Evolutionary conservation across 1,140 invertebrate species (phyloP), one percentile per base, ranked within the genome.

Genomic region (Oscheius sp.): DNA sequence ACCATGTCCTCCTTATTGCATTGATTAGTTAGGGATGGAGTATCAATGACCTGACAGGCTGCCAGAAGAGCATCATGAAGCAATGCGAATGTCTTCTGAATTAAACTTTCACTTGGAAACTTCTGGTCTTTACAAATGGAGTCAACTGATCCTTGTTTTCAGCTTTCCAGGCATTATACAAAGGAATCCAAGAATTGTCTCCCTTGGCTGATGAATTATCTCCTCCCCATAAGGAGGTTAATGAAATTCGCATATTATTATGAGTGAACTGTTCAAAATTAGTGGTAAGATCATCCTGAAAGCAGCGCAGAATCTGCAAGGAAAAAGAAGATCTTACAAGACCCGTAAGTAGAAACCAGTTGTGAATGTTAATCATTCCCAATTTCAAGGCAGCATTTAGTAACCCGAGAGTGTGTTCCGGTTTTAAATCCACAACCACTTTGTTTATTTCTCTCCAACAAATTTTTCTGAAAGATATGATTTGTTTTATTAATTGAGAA

Each of bases 291-390:
- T 75, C 63, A 42, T 79, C 78, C 46, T 74, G 32, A 32, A 69
- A 42, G 13, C 26, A 28, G 3, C 34, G 13, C 20, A 76, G 2
- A 35, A 69, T 13, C 18, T 34, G 67, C 23, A 38, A 65, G n/a
- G n/a, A 65, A 38, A 23, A 28, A 7, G n/a, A 46, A 7, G 66
- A 23, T 10, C 42, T n/a, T 31, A 74, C 72, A 26, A 77, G 64
- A 1, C 32, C 59, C 2, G 63, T 65, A n/a, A 77, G 34, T 10
- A 77, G 28, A 45, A 77, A 78, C 78, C 78, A 79, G 68, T 79
- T 78, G 23, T 71, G 61, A 0, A 63, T 38, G 62, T 71, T 77
- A 23, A 79, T 79, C 76, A 79, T 78, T 36, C 78, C 78, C 7
- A 79, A 46, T 55, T 71, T 75, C 32, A 79, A 35, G n/a, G 77